These are phyloP conservation scores for Lepus timidus DNA, from an alignment of 2,113 vertebrate species.

Conservation along the genomic window DNA sequence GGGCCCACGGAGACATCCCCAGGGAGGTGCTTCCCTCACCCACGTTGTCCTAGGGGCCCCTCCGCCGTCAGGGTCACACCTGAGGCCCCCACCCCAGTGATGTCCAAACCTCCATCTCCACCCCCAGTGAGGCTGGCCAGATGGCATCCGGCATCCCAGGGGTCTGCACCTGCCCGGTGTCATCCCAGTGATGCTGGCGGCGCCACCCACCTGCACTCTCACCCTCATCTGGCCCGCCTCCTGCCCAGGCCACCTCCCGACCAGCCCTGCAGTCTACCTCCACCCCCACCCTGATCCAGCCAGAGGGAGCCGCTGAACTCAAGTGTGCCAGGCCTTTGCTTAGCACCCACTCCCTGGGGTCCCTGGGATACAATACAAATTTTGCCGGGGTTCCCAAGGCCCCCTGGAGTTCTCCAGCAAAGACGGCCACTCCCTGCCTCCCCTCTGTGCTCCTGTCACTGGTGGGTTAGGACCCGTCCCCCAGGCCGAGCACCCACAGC, in stretches of 20 bases:
- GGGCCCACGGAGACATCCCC: neutral
- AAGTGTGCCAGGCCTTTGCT: neutral
- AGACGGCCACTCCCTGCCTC: accelerated
- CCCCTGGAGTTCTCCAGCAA: neutral
- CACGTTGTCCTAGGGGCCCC: neutral
- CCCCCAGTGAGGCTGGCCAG: neutral
- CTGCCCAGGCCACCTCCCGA: neutral
- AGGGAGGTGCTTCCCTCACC: neutral
- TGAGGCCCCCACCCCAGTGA: neutral
- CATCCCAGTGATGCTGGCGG: neutral
- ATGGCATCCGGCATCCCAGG: neutral
- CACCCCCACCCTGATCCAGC: neutral
- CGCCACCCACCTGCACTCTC: neutral
- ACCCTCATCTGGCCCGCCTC: accelerated
- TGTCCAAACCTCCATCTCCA: neutral
- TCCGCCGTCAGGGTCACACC: too few relatives aligned
- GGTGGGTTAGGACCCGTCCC: too few relatives aligned
- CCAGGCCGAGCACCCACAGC: neutral
- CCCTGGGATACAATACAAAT: neutral
- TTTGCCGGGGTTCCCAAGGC: neutral
- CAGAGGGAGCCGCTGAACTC: neutral
- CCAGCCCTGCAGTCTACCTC: neutral
- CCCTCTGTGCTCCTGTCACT: neutral
- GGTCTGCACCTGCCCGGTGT: neutral
- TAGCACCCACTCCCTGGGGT: neutral